Conservation (phyloP, 37 sponge, comb jelly and placozoan species). For the Petrosia ficiformis region DNA sequence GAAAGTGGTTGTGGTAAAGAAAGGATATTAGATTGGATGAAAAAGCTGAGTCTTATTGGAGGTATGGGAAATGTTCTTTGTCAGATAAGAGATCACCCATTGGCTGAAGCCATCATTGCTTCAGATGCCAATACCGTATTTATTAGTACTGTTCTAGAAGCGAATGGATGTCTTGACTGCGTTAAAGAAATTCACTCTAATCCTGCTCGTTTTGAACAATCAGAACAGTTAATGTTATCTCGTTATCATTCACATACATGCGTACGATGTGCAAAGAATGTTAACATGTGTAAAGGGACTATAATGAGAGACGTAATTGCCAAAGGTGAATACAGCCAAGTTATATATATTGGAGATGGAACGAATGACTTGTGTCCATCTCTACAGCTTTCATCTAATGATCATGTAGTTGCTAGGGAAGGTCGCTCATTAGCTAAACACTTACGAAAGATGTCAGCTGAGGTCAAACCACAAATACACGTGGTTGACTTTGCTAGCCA, state of each 20-base stretch:
- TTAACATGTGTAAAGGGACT: constrained; percentile 77
- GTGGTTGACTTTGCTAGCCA: constrained; percentile 44
- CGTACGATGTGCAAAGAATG: constrained; percentile 30
- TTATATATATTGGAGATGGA: constrained; percentile 82
- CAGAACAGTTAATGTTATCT: constrained; percentile 40
- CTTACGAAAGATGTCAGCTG: neutral
- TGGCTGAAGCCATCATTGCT: constrained; percentile 49
- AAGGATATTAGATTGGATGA: constrained; percentile 34
- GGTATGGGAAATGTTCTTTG: constrained; percentile 16
- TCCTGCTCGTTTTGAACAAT: constrained; percentile 65
- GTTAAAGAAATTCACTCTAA: constrained; percentile 48
- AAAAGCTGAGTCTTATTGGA: constrained; percentile 2
- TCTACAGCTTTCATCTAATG: constrained; percentile 20
- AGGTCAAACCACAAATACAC: constrained; percentile 11
- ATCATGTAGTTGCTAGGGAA: constrained; percentile 64
- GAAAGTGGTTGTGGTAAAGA: constrained; percentile 5
- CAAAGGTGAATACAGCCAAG: constrained; percentile 5
- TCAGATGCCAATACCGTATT: constrained; percentile 79
- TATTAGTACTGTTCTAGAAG: constrained; percentile 53
- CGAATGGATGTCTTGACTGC: constrained; percentile 33
- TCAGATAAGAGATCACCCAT: neutral
- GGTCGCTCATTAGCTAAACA: constrained; percentile 48
- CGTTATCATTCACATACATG: constrained; percentile 57
- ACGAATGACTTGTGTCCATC: constrained; percentile 57
- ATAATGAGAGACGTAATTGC: constrained; percentile 37